A percentile compares a stretch with the other conserved stretches of the same genome.
These are phyloP conservation scores for Lytechinus pictus DNA, from an alignment of 35 echinoderm and acorn worm species.

Conservation along the genomic window DNA sequence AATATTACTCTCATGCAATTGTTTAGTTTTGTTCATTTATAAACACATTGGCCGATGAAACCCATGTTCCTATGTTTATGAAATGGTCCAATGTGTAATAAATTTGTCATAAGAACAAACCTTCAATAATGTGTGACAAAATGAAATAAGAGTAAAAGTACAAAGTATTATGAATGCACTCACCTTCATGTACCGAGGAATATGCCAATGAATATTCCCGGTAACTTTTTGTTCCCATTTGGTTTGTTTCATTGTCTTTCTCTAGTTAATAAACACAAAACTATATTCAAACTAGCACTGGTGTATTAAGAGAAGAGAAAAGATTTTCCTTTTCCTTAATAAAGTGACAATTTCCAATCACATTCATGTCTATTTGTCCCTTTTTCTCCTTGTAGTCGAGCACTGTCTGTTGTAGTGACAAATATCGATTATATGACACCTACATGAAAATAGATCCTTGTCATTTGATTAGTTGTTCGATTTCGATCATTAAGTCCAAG, in stretches of 20 bases:
- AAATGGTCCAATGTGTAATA: not conserved
- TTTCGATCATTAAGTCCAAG: too few species aligned
- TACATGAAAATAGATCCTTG: too few species aligned
- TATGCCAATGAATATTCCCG: not conserved
- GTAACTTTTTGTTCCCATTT: not conserved
- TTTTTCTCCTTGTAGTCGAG: too few species aligned
- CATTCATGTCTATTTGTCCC: not conserved
- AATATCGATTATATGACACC: too few species aligned
- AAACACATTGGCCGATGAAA: not conserved
- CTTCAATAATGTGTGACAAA: not conserved
- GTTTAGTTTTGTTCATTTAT: not conserved
- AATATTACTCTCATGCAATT: not conserved
- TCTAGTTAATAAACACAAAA: not conserved
- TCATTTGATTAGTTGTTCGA: too few species aligned
- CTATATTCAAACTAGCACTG: not conserved
- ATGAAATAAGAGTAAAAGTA: not conserved
- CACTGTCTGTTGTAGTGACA: too few species aligned
- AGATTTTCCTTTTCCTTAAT: not conserved
- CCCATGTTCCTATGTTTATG: not conserved
- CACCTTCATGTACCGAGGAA: not conserved
- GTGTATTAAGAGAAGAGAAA: not conserved
- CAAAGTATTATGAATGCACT: not conserved
- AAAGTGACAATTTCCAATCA: not conserved
- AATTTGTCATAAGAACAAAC: not conserved
- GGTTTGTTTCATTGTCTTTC: not conserved